phyloP scores from a whole-genome alignment of 53 echinoderm and acorn worm species.

The Astropecten irregularis region DNA sequence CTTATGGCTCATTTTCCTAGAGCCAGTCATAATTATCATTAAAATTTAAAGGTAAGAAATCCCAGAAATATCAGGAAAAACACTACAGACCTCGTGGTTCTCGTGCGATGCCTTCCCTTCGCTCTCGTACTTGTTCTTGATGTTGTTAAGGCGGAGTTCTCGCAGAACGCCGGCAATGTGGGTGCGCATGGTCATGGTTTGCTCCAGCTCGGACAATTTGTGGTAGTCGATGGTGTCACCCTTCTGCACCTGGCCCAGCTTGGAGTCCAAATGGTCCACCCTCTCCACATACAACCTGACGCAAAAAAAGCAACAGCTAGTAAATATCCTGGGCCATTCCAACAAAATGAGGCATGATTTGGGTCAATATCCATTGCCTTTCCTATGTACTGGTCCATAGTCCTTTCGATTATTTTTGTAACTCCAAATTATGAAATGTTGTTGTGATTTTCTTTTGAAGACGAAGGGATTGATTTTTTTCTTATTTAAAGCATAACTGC shows the following conservation, averaged over 20 bases:
- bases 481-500: too few species aligned
- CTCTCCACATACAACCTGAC: constrained; percentile 85
- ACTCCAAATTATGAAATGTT: background rate
- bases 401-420: too few species aligned
- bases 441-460: background rate
- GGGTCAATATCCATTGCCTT: too few species aligned
- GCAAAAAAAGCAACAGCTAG: too few species aligned
- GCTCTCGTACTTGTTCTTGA: constrained; percentile 90
- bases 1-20: background rate
- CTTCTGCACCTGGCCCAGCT: constrained; percentile 73
- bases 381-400: too few species aligned
- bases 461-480: too few species aligned
- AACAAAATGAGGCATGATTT: too few species aligned
- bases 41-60: background rate
- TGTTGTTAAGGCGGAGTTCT: constrained; percentile 88
- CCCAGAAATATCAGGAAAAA: too few species aligned
- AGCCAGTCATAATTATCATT: background rate
- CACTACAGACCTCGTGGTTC: constrained; percentile 91
- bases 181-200: constrained; percentile 72
- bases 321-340: background rate
- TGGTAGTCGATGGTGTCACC: constrained; percentile 80
- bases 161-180: constrained; percentile 82
- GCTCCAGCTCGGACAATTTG: constrained; percentile 78
- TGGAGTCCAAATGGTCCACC: constrained; percentile 78
- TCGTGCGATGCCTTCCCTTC: constrained; percentile 91